A percentile compares a stretch with the other conserved stretches of the same genome.
Evolutionary conservation across 2,113 vertebrate genomes (phyloP).

Genomic region (Urocolius indicus): DNA sequence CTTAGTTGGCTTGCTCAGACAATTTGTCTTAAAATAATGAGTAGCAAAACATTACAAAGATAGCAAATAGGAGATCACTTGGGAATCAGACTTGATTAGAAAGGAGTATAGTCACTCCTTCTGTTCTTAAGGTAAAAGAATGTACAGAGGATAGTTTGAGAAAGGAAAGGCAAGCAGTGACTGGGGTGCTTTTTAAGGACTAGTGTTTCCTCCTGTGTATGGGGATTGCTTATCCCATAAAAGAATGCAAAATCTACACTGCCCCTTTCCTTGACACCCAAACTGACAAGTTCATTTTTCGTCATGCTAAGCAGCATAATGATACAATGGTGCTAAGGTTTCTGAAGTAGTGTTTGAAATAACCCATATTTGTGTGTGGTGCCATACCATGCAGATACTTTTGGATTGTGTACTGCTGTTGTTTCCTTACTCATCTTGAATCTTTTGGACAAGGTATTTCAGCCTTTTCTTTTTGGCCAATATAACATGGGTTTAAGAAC

Average conservation of each 20-base stretch:
- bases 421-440: not conserved
- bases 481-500: not conserved
- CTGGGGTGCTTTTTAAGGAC: not conserved
- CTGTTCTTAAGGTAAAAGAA: not conserved
- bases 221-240: not conserved
- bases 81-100: not conserved
- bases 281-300: not conserved
- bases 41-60: not conserved
- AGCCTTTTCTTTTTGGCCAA: not conserved
- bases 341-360: not conserved
- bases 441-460: not conserved
- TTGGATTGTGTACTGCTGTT: accelerated
- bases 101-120: not conserved
- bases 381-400: not conserved
- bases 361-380: not conserved
- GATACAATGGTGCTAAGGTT: not conserved
- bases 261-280: not conserved
- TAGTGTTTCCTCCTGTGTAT: not conserved
- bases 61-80: not conserved
- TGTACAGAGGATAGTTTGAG: not conserved
- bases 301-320: not conserved
- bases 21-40: not conserved
- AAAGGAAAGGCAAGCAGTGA: not conserved
- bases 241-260: not conserved
- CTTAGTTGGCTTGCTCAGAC: not conserved